A percentile compares a stretch with the other conserved stretches of the same genome.
Conservation (phyloP, 2,113 vertebrate genomes). For the Thomomys bottae region DNA sequence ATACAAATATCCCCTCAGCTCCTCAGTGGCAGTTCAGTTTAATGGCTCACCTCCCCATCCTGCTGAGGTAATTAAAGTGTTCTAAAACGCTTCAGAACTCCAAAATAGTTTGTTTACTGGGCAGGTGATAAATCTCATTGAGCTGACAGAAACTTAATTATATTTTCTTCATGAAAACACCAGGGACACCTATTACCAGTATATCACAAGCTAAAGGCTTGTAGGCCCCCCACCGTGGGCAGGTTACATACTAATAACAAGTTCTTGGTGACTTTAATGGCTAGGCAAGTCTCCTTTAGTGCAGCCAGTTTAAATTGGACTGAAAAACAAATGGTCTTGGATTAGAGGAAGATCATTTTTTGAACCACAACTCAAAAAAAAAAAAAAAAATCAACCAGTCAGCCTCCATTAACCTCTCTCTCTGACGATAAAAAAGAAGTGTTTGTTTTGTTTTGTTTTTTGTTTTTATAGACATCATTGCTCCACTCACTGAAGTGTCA, state of each 20-base stretch:
- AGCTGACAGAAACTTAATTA: constrained; percentile 67
- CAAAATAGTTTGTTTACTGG: constrained; percentile 21
- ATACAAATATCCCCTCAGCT: neutral
- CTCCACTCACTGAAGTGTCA: constrained; percentile 45
- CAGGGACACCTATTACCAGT: constrained; percentile 60
- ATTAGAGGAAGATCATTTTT: neutral
- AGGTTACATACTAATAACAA: constrained; percentile 46
- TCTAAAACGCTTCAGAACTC: constrained; percentile 55
- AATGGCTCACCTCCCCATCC: constrained; percentile 42
- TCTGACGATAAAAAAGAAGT: constrained; percentile 22
- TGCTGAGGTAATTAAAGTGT: constrained; percentile 64
- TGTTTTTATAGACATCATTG: constrained; percentile 27
- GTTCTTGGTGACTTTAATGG: constrained; percentile 44
- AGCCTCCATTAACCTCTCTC: neutral
- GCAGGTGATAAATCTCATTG: constrained; percentile 68
- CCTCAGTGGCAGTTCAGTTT: neutral
- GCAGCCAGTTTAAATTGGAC: constrained; percentile 25
- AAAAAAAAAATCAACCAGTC: neutral
- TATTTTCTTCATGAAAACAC: constrained; percentile 51
- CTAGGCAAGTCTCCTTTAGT: neutral
- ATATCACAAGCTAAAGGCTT: constrained; percentile 33
- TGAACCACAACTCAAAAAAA: constrained; percentile 14
- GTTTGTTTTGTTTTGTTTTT: constrained; percentile 27
- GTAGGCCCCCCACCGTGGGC: constrained; percentile 27
- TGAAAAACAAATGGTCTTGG: constrained; percentile 31